Conservation (phyloP, 1,140 invertebrate species). For the Sminthurinus signatus region DNA sequence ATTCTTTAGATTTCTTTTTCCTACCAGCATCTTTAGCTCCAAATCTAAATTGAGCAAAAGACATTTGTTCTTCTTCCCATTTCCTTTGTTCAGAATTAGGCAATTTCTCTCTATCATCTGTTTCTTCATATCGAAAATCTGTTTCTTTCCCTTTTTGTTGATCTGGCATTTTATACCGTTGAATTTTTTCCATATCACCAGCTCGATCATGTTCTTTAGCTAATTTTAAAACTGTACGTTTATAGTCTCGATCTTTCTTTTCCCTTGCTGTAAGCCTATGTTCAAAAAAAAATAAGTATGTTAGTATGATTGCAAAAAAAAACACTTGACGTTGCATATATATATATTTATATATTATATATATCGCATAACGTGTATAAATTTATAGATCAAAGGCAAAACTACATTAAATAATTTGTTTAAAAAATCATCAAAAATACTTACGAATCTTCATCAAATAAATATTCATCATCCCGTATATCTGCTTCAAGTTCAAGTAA, state of each 20-base stretch:
- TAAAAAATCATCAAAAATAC: conserved; percentile 44
- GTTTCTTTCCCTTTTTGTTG: conserved; percentile 59
- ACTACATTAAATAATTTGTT: neutral
- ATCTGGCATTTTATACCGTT: conserved; percentile 88
- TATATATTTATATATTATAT: too few species aligned
- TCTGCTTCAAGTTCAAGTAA: conserved; percentile 90
- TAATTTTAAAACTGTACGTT: conserved; percentile 81
- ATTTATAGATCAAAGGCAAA: neutral
- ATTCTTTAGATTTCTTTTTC: conserved; percentile 49
- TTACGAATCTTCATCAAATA: conserved; percentile 83
- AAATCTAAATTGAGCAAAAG: conserved; percentile 84
- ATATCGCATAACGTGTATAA: neutral
- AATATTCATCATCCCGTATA: conserved; percentile 92
- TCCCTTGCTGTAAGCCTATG: conserved; percentile 76
- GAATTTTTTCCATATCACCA: conserved; percentile 79
- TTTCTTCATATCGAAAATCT: conserved; percentile 71
- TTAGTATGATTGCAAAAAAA: too few species aligned
- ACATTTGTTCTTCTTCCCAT: conserved; percentile 98
- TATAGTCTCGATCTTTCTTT: conserved; percentile 74
- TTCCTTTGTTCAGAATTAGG: conserved; percentile 90
- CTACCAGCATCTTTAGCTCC: conserved; percentile 75
- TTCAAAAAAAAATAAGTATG: conserved; percentile 40
- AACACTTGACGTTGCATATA: too few species aligned
- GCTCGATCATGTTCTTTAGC: conserved; percentile 95
- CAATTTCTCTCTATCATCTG: conserved; percentile 75